Conservation (phyloP, 1,140 invertebrate species). For the Heliconius nattereri region DNA sequence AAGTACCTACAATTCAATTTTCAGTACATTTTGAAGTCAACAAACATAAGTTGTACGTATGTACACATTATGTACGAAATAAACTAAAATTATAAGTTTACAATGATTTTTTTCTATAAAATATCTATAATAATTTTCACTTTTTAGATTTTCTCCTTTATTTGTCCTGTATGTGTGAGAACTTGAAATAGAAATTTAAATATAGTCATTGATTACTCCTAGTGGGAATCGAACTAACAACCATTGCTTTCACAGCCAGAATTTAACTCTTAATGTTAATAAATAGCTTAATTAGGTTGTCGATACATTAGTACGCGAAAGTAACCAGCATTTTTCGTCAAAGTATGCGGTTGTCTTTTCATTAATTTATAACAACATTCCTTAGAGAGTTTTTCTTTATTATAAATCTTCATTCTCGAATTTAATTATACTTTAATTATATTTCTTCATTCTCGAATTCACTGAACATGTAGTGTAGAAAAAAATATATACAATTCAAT, state of each 20-base stretch:
- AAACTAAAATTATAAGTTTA: too few relatives aligned
- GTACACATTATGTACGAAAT: too few relatives aligned
- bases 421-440: background rate
- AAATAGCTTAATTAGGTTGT: background rate
- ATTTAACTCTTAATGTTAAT: background rate
- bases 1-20: too few relatives aligned
- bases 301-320: background rate
- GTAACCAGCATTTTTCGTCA: background rate
- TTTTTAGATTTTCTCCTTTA: too few relatives aligned
- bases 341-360: background rate
- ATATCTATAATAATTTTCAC: too few relatives aligned
- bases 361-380: conserved; percentile 6
- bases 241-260: background rate
- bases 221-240: background rate
- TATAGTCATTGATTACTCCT: too few relatives aligned
- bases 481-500: conserved; percentile 7
- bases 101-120: too few relatives aligned
- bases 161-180: too few relatives aligned
- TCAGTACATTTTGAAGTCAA: too few relatives aligned
- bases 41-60: too few relatives aligned
- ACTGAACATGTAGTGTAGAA: background rate
- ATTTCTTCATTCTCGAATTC: conserved; percentile 1
- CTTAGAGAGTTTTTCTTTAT: background rate
- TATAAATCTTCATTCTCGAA: conserved; percentile 4
- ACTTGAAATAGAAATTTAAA: too few relatives aligned